Evolutionary conservation across 2,888 invertebrate genomes (phyloP), one percentile per base, ranked within the genome.

Genomic region (Chrysolina americana): DNA sequence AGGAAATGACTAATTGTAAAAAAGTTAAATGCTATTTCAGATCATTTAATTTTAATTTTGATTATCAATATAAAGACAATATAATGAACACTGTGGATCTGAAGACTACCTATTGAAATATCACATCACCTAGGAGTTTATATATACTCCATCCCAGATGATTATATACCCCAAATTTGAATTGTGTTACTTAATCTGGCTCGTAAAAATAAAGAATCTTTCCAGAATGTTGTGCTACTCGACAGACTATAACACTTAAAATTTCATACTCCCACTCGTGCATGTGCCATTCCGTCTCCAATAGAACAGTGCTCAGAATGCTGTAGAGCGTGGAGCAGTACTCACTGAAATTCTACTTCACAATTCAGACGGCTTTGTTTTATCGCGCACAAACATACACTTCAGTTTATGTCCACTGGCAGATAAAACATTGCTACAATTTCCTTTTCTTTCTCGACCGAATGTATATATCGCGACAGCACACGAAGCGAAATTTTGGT

Each of bases 331-430:
- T 75, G 53, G 64, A 75, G 68, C 71, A 73, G 71, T 75, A 73
- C 77, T 65, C 64, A 50, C 63, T 63, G 65, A 66, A 76, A 63
- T 74, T 74, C 65, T 66, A 76, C 73, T 74, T 73, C 71, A 76
- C 76, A 73, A 73, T 78, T 76, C 75, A 75, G 70, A 69, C 74
- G 73, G 71, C 76, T 75, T 76, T 76, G 75, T 78, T 78, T 78
- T 75, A 78, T 76, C 73, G 73, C 74, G 44, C 48, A 64, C 73
- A 74, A 78, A 78, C 78, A 76, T 75, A 73, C 73, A 74, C 74
- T 76, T 71, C 74, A 74, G 71, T 78, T 74, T 76, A 74, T 70
- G 71, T 66, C 75, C 73, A 73, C 77, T 73, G 64, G 68, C 56
- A 65, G 74, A 77, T 77, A 74, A 77, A 75, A 75, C 63, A 73